Conservation (phyloP, 2,888 invertebrate species). For the Coecobrya sp. region DNA sequence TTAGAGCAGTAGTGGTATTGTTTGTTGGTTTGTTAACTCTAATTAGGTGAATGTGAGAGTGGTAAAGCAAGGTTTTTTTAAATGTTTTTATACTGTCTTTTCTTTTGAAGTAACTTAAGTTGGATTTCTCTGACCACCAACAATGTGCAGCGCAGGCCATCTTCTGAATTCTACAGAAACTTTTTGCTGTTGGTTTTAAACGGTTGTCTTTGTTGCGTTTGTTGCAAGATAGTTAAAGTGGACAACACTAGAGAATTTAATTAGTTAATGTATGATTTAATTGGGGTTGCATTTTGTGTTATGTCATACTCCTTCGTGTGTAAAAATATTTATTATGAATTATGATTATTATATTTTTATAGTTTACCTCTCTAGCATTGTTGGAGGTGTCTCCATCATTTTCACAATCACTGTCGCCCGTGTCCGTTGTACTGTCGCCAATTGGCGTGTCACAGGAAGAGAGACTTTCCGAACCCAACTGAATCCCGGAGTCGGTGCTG, state of each 20-base stretch:
- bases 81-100: too few species aligned
- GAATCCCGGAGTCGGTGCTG: slow-evolving; percentile 86
- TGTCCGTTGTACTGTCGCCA: slow-evolving; percentile 86
- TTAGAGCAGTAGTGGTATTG: background rate
- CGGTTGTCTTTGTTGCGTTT: background rate
- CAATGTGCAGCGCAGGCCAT: background rate
- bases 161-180: background rate
- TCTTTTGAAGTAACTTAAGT: too few species aligned
- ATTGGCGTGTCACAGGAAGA: slow-evolving; percentile 86
- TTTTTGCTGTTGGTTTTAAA: background rate
- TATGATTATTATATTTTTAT: too few species aligned
- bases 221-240: background rate
- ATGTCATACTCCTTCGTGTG: too few species aligned
- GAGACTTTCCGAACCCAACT: slow-evolving; percentile 86
- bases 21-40: background rate
- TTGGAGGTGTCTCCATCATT: slow-evolving; percentile 85
- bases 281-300: too few species aligned
- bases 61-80: background rate
- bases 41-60: background rate
- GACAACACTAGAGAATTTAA: too few species aligned
- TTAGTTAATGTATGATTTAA: too few species aligned
- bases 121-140: too few species aligned
- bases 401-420: slow-evolving; percentile 86
- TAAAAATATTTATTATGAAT: too few species aligned
- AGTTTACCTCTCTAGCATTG: slow-evolving; percentile 85